Percentiles rank a stretch among this genome's conserved stretches.
Conservation (phyloP, 2,797 vertebrate genomes). For the Chaunax sp. region DNA sequence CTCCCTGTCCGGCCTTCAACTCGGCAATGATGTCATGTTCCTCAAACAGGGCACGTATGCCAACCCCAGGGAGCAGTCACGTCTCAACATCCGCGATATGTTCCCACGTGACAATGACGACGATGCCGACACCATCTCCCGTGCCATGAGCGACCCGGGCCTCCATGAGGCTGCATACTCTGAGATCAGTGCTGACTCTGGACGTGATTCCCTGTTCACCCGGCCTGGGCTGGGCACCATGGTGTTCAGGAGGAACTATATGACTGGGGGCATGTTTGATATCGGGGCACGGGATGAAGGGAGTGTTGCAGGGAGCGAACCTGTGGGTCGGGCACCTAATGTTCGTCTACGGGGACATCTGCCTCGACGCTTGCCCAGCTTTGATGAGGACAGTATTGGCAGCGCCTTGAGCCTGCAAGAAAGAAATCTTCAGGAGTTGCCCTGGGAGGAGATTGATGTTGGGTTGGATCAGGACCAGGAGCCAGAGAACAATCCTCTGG, state of each 20-base stretch:
- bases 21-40: conserved; percentile 93
- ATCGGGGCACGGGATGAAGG: conserved; percentile 77
- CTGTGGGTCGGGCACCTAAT: conserved; percentile 67
- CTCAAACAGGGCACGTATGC: conserved; percentile 89
- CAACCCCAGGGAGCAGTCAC: conserved; percentile 84
- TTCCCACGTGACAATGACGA: conserved; percentile 76
- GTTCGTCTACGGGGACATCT: conserved; percentile 82
- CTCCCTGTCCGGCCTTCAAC: conserved; percentile 91
- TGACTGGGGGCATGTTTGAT: conserved; percentile 85
- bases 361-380: conserved; percentile 85
- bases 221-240: conserved; percentile 94
- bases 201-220: conserved; percentile 92
- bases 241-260: conserved; percentile 94
- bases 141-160: conserved; percentile 91
- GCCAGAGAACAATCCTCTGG: conserved; percentile 88
- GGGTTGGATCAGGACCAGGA: conserved; percentile 86
- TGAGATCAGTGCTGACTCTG: conserved; percentile 92
- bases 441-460: conserved; percentile 90
- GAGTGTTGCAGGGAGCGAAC: conserved; percentile 65
- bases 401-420: conserved; percentile 91
- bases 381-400: conserved; percentile 89
- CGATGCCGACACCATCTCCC: conserved; percentile 84
- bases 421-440: conserved; percentile 86
- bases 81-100: conserved; percentile 92
- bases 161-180: conserved; percentile 87